These are phyloP conservation scores for Cataglyphis hispanica DNA, from an alignment of 1,140 invertebrate genomes.

Conservation along the genomic window DNA sequence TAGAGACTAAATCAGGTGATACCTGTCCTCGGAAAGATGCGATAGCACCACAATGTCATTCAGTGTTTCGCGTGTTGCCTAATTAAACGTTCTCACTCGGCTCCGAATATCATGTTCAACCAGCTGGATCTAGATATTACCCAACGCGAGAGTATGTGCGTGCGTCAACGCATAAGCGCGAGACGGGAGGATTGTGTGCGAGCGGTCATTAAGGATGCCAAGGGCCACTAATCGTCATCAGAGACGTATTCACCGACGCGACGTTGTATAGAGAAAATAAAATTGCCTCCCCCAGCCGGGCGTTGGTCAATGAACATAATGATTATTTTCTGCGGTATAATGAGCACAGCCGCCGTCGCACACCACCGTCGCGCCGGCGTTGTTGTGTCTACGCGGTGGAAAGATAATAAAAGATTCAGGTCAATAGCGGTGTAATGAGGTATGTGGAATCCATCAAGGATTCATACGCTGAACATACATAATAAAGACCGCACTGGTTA, in stretches of 20 bases:
- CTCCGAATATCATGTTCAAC: constrained; percentile 66
- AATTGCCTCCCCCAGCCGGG: constrained; percentile 69
- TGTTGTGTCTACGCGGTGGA: constrained; percentile 68
- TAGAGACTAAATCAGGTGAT: constrained; percentile 13
- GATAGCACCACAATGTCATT: constrained; percentile 10
- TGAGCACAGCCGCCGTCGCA: constrained; percentile 68
- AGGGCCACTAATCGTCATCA: constrained; percentile 82
- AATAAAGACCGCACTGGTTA: constrained; percentile 60
- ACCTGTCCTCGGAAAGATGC: constrained; percentile 35
- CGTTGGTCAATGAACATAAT: constrained; percentile 78
- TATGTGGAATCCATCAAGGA: constrained; percentile 77
- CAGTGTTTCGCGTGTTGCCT: constrained; percentile 61
- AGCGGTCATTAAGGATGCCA: constrained; percentile 80
- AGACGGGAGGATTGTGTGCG: constrained; percentile 52
- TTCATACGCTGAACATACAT: constrained; percentile 64
- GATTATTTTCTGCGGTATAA: constrained; percentile 80
- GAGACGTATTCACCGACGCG: constrained; percentile 78
- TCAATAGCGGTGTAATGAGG: constrained; percentile 82
- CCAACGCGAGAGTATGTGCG: constrained; percentile 57
- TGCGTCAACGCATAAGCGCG: constrained; percentile 53
- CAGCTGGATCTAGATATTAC: constrained; percentile 71
- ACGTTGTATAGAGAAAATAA: constrained; percentile 76
- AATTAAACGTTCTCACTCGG: constrained; percentile 71
- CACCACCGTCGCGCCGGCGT: constrained; percentile 21
- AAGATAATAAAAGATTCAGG: constrained; percentile 83